phyloP scores from a whole-genome alignment of 2,888 invertebrate species.

The Timema cristinae region DNA sequence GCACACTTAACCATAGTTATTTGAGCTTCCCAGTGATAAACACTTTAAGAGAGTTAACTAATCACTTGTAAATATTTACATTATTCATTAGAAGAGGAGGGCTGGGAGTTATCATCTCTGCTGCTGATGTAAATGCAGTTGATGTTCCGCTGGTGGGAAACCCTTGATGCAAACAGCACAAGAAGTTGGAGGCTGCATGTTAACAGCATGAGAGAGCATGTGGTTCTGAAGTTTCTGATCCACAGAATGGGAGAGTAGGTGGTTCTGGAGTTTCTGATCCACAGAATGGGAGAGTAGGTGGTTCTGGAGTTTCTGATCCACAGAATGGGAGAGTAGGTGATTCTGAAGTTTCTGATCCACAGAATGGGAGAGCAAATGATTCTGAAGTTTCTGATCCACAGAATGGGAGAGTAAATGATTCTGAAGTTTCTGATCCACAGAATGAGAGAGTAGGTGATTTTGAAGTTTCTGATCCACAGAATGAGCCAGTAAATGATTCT shows the following conservation, averaged over 20 bases:
- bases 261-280: neutral
- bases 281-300: neutral
- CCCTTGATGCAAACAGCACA: conserved; percentile 8
- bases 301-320: neutral
- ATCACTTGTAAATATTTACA: no score
- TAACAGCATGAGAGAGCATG: neutral
- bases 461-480: neutral
- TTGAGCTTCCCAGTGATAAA: no score
- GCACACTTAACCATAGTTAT: no score
- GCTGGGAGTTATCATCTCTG: neutral
- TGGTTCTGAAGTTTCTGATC: neutral
- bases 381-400: neutral
- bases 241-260: neutral
- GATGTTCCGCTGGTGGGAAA: neutral
- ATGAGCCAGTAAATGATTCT: no score
- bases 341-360: neutral
- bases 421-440: neutral
- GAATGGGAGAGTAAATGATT: neutral
- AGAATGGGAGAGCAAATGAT: neutral
- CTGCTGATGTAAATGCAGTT: neutral
- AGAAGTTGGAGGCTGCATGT: neutral
- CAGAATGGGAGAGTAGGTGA: neutral
- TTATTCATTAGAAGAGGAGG: no score
- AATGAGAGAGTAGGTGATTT: neutral
- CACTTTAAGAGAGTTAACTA: no score